Conservation (phyloP, 2,888 invertebrate species). For the Alsophila aescularia region DNA sequence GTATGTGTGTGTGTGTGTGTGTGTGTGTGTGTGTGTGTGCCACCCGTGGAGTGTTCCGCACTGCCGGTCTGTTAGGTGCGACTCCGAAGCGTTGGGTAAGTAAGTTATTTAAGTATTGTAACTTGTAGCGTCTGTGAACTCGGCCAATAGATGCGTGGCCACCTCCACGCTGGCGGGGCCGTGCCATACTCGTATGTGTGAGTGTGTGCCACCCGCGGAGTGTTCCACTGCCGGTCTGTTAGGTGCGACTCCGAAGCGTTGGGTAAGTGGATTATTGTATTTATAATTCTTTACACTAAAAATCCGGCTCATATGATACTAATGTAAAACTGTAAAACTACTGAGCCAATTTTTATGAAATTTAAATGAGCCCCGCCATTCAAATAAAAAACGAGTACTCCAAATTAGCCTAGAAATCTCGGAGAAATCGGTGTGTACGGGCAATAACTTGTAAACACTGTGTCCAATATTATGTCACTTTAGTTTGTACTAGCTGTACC, state of each 20-base stretch:
- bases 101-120: not conserved
- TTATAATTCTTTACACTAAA: too few species aligned
- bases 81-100: slow-evolving; percentile 5
- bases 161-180: slow-evolving; percentile 48
- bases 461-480: too few species aligned
- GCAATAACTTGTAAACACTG: too few species aligned
- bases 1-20: too few species aligned
- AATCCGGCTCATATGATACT: too few species aligned
- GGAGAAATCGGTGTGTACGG: too few species aligned
- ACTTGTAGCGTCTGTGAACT: slow-evolving; percentile 45
- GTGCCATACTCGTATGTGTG: slow-evolving; percentile 60
- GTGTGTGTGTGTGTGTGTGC: slow-evolving; percentile 58
- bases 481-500: too few species aligned
- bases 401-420: too few species aligned
- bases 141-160: slow-evolving; percentile 50
- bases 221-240: slow-evolving; percentile 51
- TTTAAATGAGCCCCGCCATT: too few species aligned
- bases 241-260: slow-evolving; percentile 30
- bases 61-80: slow-evolving; percentile 47
- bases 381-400: too few species aligned
- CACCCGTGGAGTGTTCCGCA: slow-evolving; percentile 50
- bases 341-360: too few species aligned
- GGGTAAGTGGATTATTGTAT: slow-evolving; percentile 13
- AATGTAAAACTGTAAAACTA: too few species aligned
- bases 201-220: slow-evolving; percentile 51